Base-by-base conservation (phyloP, 2,797 vertebrate genomes). In the Darevskia nairensis region DNA sequence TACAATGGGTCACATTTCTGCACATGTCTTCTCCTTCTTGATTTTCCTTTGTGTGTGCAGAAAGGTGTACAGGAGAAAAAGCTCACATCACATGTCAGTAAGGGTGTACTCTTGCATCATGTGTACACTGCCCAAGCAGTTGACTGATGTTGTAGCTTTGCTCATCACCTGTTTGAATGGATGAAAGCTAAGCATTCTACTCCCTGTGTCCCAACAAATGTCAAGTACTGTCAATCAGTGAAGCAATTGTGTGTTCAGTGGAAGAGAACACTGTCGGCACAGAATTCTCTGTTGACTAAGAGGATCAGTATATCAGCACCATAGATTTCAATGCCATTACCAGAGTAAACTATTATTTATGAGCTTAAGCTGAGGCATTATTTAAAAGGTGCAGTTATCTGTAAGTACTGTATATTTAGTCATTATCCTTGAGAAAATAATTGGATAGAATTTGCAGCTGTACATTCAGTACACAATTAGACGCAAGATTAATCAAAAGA, bases 391-490 rank as follows among this genome's bases (percentile, higher is more conserved):
- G 3, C n/a, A 81, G 21, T 77, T 89, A 90, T 88, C 71, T 84
- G 11, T 29, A 92, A 76, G 39, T 86, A 11, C 72, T 88, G 27
- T 82, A 88, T 2, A 86, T 86, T 86, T 86, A 71, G 8, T 71
- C 2, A 50, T 89, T 79, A 69, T 82, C 79, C 84, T 86, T 86
- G 72, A 86, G 10, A 72, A 13, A 87, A 84, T 55, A 91, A 69
- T 15, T 88, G 11, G 41, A 87, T 27, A 86, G 17, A 71, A 86
- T 88, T 93, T 55, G 64, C 50, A 88, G 80, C 13, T 1, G 91
- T 87, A 91, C 9, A 91, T 21, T 88, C 89, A 91, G 91, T 89
- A 86, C 68, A 88, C 77, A 89, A 90, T 92, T 93, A 92, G 87
- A 41, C 5, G 85, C 85, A 83, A 78, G 0, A 92, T 94, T 92